phyloP scores from a whole-genome alignment of 2,888 invertebrate species.

The Encarsia formosa region DNA sequence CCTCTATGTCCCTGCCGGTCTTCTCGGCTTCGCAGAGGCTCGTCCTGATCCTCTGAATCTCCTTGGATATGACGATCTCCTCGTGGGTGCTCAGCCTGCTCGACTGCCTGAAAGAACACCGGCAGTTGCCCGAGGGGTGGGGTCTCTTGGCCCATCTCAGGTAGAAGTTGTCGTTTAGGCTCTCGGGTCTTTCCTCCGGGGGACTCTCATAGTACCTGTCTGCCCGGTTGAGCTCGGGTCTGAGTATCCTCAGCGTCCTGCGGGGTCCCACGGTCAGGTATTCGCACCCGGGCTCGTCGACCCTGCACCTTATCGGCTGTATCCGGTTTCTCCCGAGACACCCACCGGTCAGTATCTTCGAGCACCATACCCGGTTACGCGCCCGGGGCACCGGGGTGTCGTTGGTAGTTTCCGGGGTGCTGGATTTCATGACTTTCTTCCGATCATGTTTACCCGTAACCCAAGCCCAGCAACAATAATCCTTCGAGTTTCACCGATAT shows the following conservation, averaged over 20 bases:
- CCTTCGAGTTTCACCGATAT: no score
- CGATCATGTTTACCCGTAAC: no score
- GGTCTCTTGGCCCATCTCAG: constrained; percentile 43
- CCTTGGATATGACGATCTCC: constrained; percentile 39
- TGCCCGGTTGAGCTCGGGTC: constrained; percentile 9
- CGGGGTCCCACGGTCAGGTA: constrained; percentile 44
- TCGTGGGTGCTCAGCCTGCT: constrained; percentile 37
- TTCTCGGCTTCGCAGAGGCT: constrained; percentile 44
- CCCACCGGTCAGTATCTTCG: constrained; percentile 39
- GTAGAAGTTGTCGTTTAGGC: constrained; percentile 46
- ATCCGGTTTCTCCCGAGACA: constrained; percentile 36
- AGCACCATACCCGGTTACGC: constrained; percentile 40
- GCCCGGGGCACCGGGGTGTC: no score
- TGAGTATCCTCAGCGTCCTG: constrained; percentile 41
- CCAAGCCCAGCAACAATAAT: no score
- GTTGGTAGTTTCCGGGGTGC: no score
- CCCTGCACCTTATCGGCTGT: constrained; percentile 39
- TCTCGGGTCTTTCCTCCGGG: constrained; percentile 38
- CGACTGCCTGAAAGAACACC: constrained; percentile 46
- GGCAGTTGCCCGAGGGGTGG: constrained; percentile 45
- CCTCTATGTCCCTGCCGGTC: constrained; percentile 37
- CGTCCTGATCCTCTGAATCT: constrained; percentile 43
- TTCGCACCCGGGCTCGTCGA: constrained; percentile 44
- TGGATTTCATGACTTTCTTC: no score
- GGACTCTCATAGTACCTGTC: constrained; percentile 11